Conservation (phyloP, 2,113 vertebrate genomes). For the Otocyon megalotis region DNA sequence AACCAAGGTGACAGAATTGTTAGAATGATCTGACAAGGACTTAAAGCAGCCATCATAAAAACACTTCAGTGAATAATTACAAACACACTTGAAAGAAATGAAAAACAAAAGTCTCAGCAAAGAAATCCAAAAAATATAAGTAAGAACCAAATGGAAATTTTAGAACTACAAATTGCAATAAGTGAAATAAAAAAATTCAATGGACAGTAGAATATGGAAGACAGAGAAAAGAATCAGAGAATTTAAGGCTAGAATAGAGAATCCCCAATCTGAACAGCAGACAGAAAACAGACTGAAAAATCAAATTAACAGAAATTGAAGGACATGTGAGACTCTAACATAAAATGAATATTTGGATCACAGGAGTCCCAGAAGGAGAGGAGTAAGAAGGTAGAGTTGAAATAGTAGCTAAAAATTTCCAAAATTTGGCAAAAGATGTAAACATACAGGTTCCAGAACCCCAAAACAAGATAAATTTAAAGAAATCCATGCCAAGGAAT, state of each 20-base stretch:
- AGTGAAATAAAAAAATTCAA: conserved; percentile 16
- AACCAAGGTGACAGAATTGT: conserved; percentile 40
- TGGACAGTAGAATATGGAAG: background rate
- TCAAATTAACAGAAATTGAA: conserved; percentile 22
- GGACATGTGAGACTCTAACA: conserved; percentile 1
- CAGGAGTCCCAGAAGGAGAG: background rate
- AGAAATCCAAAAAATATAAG: conserved; percentile 62
- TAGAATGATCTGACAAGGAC: conserved; percentile 36
- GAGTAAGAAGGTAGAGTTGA: conserved; percentile 37
- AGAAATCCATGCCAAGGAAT: conserved; percentile 1
- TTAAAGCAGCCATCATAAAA: conserved; percentile 53
- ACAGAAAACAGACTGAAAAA: conserved; percentile 31
- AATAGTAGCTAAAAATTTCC: conserved; percentile 32
- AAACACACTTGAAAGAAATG: background rate
- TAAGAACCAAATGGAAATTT: conserved; percentile 49
- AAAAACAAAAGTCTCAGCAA: background rate
- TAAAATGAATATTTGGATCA: conserved; percentile 5
- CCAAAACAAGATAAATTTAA: conserved; percentile 21
- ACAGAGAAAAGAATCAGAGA: background rate
- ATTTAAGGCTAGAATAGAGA: conserved; percentile 9
- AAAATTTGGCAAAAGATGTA: conserved; percentile 52
- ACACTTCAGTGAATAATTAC: conserved; percentile 3
- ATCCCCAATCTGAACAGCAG: conserved; percentile 35
- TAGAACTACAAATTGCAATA: conserved; percentile 37
- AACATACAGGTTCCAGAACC: conserved; percentile 13